Conservation (phyloP, 2,797 vertebrate species). For the Toxotes lorentzi region DNA sequence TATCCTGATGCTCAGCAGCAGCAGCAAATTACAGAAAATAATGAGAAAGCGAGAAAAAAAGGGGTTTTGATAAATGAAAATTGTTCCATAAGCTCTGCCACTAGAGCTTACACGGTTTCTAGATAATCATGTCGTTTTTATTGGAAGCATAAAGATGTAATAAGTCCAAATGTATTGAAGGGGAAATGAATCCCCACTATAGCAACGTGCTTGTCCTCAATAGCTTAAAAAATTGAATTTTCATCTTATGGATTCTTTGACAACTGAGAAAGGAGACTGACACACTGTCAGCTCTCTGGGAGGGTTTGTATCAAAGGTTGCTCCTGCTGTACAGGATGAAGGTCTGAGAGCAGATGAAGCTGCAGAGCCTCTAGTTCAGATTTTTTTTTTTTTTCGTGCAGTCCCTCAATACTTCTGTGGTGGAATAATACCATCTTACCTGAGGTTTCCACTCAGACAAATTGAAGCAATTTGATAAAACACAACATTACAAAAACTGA, state of each 20-base stretch:
- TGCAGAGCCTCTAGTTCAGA: neutral
- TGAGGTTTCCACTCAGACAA: neutral
- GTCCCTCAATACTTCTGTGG: neutral
- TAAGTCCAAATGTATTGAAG: constrained; percentile 56
- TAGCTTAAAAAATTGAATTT: constrained; percentile 23
- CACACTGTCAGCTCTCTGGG: neutral
- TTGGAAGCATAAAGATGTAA: constrained; percentile 42
- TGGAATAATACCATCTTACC: neutral
- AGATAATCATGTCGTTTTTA: constrained; percentile 48
- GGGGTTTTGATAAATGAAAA: constrained; percentile 10
- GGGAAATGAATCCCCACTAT: constrained; percentile 41
- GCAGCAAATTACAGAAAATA: constrained; percentile 10
- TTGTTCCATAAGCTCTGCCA: constrained; percentile 1
- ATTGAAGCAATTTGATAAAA: no score
- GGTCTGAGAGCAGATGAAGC: constrained; percentile 13
- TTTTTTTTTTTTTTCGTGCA: neutral
- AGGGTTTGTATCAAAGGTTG: constrained; percentile 27
- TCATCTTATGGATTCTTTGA: constrained; percentile 22
- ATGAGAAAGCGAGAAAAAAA: constrained; percentile 9
- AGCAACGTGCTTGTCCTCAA: constrained; percentile 26
- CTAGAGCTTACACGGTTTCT: constrained; percentile 4
- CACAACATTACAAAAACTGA: no score
- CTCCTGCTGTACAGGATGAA: neutral
- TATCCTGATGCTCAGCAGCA: neutral
- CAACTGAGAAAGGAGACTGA: neutral